Conservation (phyloP, 1,140 invertebrate genomes). For the Sarcophaga bullata region DNA sequence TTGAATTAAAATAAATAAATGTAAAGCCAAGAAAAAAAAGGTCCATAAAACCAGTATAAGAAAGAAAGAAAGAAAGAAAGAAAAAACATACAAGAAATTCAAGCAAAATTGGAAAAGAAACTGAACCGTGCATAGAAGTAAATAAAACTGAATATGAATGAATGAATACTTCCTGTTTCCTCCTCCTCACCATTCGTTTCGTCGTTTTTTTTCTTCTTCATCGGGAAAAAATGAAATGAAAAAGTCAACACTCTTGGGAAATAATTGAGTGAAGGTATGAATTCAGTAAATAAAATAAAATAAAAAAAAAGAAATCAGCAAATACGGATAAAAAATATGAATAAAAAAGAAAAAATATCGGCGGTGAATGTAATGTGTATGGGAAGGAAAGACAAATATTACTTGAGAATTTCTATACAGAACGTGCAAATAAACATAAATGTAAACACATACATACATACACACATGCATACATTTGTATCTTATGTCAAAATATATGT, state of each 20-base stretch:
- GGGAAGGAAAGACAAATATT: not conserved
- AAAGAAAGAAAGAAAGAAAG: not conserved
- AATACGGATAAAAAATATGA: not conserved
- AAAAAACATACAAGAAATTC: too few species aligned
- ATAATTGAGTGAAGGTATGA: constrained; percentile 40
- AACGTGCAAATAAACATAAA: constrained; percentile 10
- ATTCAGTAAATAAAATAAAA: not conserved
- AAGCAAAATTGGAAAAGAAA: not conserved
- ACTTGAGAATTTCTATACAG: not conserved
- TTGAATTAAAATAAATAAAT: constrained; percentile 36
- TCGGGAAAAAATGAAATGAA: constrained; percentile 19
- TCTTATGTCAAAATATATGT: not conserved
- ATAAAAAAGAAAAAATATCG: not conserved
- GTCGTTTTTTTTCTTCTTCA: too few species aligned
- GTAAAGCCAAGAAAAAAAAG: not conserved
- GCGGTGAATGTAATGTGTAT: not conserved
- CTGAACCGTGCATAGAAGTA: not conserved
- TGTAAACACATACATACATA: not conserved
- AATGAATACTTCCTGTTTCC: not conserved
- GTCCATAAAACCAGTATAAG: not conserved
- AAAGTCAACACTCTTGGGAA: constrained; percentile 35
- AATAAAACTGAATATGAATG: constrained; percentile 1
- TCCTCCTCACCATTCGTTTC: too few species aligned
- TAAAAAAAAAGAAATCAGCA: not conserved
- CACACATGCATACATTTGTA: not conserved